phyloP scores from a whole-genome alignment of 2,888 invertebrate genomes.

The Nebria brevicollis region DNA sequence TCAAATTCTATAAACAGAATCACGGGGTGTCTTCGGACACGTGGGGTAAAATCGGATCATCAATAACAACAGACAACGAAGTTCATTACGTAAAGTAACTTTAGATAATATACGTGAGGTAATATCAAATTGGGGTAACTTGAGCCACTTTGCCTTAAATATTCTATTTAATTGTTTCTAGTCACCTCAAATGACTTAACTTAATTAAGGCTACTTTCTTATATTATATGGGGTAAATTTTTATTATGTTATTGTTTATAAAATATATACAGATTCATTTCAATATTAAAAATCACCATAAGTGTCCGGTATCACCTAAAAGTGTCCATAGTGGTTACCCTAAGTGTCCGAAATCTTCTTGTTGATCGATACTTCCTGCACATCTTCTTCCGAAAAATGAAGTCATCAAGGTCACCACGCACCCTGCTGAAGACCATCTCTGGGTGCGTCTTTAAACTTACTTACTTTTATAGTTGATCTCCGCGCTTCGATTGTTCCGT shows the following conservation, averaged over 20 bases:
- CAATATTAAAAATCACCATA: too few species aligned
- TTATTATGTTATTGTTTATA: too few species aligned
- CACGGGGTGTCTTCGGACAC: not conserved
- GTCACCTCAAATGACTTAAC: too few species aligned
- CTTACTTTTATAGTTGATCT: not conserved
- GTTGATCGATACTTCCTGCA: not conserved
- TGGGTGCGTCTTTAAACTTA: not conserved
- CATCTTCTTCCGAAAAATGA: not conserved
- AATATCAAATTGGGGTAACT: too few species aligned
- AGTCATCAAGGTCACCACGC: not conserved
- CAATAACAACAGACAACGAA: too few species aligned
- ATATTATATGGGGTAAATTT: too few species aligned
- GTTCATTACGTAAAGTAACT: too few species aligned
- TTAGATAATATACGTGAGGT: too few species aligned
- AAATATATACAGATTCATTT: too few species aligned
- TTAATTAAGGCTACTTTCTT: too few species aligned
- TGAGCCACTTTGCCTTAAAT: too few species aligned
- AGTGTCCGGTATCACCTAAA: not conserved
- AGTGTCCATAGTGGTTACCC: not conserved
- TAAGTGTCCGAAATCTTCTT: not conserved
- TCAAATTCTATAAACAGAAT: not conserved
- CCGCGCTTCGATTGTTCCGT: not conserved
- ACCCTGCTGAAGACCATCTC: not conserved
- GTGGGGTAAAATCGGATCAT: not conserved
- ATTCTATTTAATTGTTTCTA: too few species aligned